A percentile compares a stretch with the other conserved stretches of the same genome.
phyloP scores from a whole-genome alignment of 2,888 invertebrate species.

The Pachliopta kotzebuea region DNA sequence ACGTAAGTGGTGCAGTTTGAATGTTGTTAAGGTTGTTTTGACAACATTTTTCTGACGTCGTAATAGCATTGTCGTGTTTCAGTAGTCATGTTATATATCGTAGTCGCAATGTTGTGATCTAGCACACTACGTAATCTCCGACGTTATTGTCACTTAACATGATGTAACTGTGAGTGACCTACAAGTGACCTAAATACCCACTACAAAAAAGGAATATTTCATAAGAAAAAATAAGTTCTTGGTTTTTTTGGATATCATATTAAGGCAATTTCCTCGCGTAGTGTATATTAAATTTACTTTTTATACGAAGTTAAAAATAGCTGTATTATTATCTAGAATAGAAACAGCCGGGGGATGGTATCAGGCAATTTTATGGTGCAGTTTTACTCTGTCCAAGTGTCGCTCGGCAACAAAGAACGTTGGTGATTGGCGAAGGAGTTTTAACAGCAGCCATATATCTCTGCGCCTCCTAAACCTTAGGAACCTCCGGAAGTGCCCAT shows the following conservation, averaged over 20 bases:
- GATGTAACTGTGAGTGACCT: no score
- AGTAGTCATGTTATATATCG: neutral
- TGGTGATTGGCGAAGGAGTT: slow-evolving; percentile 57
- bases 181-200: neutral
- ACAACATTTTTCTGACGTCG: neutral
- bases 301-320: neutral
- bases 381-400: slow-evolving; percentile 39
- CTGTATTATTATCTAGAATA: neutral
- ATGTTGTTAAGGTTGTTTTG: neutral
- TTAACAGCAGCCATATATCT: slow-evolving; percentile 66
- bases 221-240: neutral
- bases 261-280: neutral
- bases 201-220: neutral
- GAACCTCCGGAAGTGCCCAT: slow-evolving; percentile 71
- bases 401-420: slow-evolving; percentile 49
- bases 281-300: neutral
- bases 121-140: no score
- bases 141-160: no score
- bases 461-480: slow-evolving; percentile 66
- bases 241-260: neutral
- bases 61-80: neutral
- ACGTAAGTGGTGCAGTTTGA: neutral
- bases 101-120: no score
- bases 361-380: slow-evolving; percentile 41
- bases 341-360: slow-evolving; percentile 38